phyloP scores from a whole-genome alignment of 2,797 vertebrate species.

The Sibirionetta formosa region DNA sequence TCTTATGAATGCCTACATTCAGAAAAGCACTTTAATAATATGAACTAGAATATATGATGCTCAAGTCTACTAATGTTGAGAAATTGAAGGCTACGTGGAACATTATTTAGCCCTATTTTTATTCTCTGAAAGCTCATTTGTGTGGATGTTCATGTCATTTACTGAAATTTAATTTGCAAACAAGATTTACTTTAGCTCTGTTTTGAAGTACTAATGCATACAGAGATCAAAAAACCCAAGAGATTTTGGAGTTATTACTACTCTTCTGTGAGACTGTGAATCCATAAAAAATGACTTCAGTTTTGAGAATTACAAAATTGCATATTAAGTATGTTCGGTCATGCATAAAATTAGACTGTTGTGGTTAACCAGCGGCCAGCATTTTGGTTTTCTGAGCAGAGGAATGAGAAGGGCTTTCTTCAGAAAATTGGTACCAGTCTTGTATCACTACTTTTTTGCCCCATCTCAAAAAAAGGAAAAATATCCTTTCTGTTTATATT shows the following conservation, averaged over 20 bases:
- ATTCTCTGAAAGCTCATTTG: background rate
- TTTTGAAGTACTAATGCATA: slow-evolving; percentile 61
- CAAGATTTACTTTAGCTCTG: slow-evolving; percentile 42
- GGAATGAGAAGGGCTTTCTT: slow-evolving; percentile 2
- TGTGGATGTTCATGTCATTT: slow-evolving; percentile 36
- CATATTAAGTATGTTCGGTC: slow-evolving; percentile 25
- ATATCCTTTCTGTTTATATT: background rate
- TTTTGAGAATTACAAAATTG: slow-evolving; percentile 64
- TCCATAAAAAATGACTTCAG: slow-evolving; percentile 47
- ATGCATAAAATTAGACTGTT: slow-evolving; percentile 32
- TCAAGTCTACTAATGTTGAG: background rate
- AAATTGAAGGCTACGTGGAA: slow-evolving; percentile 1
- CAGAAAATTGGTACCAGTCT: background rate
- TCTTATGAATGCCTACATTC: background rate
- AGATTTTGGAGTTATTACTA: slow-evolving; percentile 30
- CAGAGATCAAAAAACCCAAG: slow-evolving; percentile 50
- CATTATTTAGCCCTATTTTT: background rate
- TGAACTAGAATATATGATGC: background rate
- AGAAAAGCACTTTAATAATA: background rate
- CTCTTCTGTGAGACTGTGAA: slow-evolving; percentile 25
- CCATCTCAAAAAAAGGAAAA: background rate
- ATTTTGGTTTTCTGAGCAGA: slow-evolving; percentile 21
- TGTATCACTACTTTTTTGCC: background rate
- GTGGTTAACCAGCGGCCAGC: background rate
- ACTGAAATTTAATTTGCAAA: slow-evolving; percentile 60